Conservation (phyloP, 2,888 invertebrate genomes). For the Priocnemis perturbator region DNA sequence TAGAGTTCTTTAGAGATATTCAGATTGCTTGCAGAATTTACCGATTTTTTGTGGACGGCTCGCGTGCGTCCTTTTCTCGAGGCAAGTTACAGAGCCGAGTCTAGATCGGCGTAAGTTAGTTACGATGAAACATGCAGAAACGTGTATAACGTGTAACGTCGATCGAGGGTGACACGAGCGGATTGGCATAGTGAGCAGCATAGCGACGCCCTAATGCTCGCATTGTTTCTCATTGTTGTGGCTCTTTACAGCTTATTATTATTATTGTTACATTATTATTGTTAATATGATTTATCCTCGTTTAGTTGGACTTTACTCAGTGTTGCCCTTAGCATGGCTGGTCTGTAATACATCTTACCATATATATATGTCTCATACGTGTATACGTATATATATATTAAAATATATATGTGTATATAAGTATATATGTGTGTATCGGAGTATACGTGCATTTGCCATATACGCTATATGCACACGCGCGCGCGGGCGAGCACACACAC, state of each 20-base stretch:
- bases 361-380: slow-evolving; percentile 36
- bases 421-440: slow-evolving; percentile 22
- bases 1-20: neutral
- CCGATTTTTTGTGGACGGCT: neutral
- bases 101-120: too few relatives aligned
- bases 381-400: slow-evolving; percentile 19
- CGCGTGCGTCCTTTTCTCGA: neutral
- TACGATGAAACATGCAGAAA: too few relatives aligned
- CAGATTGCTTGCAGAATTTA: neutral
- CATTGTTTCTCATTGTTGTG: slow-evolving; percentile 76
- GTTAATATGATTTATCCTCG: slow-evolving; percentile 47
- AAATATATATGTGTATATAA: slow-evolving; percentile 23
- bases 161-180: slow-evolving; percentile 37
- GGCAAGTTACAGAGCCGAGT: neutral
- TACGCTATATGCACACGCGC: neutral
- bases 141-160: neutral
- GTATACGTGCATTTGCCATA: neutral
- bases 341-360: slow-evolving; percentile 60
- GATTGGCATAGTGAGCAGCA: slow-evolving; percentile 65
- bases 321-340: slow-evolving; percentile 75
- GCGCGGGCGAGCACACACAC: slow-evolving; percentile 2
- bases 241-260: slow-evolving; percentile 75
- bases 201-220: slow-evolving; percentile 71
- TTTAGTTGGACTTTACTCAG: slow-evolving; percentile 67
- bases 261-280: slow-evolving; percentile 53